Evolutionary conservation across 2,888 invertebrate genomes (phyloP).

Genomic region (Pseudeuparius sepicola): DNA sequence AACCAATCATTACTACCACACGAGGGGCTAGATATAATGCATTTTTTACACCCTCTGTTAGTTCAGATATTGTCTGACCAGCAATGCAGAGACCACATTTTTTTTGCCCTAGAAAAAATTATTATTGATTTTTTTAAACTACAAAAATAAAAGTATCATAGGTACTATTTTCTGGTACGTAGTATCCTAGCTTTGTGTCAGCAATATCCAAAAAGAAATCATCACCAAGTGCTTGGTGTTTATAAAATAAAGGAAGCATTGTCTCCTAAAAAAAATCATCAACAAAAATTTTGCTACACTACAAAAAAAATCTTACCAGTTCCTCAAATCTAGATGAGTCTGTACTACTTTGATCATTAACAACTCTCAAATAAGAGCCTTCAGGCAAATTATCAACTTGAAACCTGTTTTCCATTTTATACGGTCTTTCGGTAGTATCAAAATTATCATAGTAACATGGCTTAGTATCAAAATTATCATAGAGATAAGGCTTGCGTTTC

Average conservation of each 20-base stretch:
- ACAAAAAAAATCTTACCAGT: slow-evolving; percentile 23
- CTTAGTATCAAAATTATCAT: too few species aligned
- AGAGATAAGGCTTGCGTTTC: not conserved
- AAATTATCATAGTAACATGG: too few species aligned
- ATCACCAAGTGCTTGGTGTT: slow-evolving; percentile 31
- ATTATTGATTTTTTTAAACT: slow-evolving; percentile 1
- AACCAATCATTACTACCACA: slow-evolving; percentile 30
- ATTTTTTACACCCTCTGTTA: slow-evolving; percentile 25
- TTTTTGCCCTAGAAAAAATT: slow-evolving; percentile 22
- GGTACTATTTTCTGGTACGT: slow-evolving; percentile 28
- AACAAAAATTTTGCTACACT: slow-evolving; percentile 3
- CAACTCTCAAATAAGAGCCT: slow-evolving; percentile 25
- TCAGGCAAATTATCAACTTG: slow-evolving; percentile 19
- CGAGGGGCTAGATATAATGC: slow-evolving; percentile 27
- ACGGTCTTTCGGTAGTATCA: too few species aligned
- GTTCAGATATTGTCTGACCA: slow-evolving; percentile 26
- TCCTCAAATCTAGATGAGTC: slow-evolving; percentile 25
- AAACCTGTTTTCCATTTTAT: slow-evolving; percentile 18
- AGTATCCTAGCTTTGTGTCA: slow-evolving; percentile 30
- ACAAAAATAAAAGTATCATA: not conserved
- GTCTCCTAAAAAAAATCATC: slow-evolving; percentile 25
- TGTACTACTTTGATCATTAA: slow-evolving; percentile 21
- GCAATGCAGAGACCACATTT: slow-evolving; percentile 28
- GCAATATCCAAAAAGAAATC: slow-evolving; percentile 32
- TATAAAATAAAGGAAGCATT: slow-evolving; percentile 30